Evolutionary conservation across 2,113 vertebrate species (phyloP).

Genomic region (Opisthocomus hoazin): DNA sequence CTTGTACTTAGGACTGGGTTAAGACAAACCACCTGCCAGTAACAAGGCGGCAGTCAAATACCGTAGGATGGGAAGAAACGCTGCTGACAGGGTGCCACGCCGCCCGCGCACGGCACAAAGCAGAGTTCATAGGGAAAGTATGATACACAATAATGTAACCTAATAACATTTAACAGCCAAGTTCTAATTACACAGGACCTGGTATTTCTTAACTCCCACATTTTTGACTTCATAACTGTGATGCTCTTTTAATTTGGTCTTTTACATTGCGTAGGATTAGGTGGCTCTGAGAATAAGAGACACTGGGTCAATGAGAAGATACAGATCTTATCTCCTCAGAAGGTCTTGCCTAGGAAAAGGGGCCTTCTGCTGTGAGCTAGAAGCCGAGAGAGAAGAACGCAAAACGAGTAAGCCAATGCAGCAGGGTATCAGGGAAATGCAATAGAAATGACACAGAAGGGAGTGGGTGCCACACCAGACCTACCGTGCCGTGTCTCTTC

Average conservation of each 20-base stretch:
- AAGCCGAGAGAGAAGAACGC: not conserved
- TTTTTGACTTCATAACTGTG: not conserved
- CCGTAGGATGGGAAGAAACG: not conserved
- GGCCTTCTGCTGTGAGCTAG: not conserved
- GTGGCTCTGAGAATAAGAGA: not conserved
- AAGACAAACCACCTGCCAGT: not conserved
- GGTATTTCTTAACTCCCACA: not conserved
- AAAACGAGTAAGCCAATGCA: not conserved
- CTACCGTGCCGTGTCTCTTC: not conserved
- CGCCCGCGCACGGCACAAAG: not conserved
- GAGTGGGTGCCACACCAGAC: not conserved
- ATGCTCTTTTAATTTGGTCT: not conserved
- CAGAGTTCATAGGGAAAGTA: not conserved
- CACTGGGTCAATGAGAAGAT: accelerated
- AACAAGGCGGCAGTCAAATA: not conserved
- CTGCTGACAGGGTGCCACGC: not conserved
- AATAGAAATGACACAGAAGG: not conserved
- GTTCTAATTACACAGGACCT: not conserved
- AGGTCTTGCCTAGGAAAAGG: not conserved
- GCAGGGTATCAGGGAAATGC: not conserved
- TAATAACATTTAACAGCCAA: not conserved
- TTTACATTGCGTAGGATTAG: not conserved
- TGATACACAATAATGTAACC: not conserved
- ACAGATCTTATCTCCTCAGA: not conserved
- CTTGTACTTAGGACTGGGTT: not conserved